Base-by-base conservation (phyloP, 2,797 vertebrate genomes). In the Chloroceryle inda region DNA sequence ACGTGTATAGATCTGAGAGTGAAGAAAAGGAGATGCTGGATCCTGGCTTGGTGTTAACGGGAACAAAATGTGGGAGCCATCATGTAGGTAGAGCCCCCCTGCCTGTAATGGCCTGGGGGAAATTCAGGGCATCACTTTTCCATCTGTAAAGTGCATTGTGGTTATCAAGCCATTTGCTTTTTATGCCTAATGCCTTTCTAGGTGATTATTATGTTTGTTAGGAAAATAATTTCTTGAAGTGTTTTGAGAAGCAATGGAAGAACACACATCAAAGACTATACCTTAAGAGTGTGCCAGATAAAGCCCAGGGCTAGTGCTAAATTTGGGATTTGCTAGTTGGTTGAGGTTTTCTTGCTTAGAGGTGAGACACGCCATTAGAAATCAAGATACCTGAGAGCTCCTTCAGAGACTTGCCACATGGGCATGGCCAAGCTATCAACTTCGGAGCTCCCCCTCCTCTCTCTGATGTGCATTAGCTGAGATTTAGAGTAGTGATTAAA, bases 31-130 rank as follows among this genome's bases (percentile, higher is more conserved):
- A 99, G 95, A 99, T 99, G 85, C 97, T 99, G 95, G 99, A 99
- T 96, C 99, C 99, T 3, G 99, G 99, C 35, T 98, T 99, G 92
- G 99, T 99, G 97, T 96, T 99, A 98, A 99, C 99, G 0, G 99
- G 99, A 58, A 99, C 99, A 84, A 99, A 99, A 96, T 99, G 99
- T 88, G 99, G 98, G 4, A 96, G 98, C 35, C 98, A 98, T 91
- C 98, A 99, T 42, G 99, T 99, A 94, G 98, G 99, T 97, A 55
- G 31, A 73, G 53, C 24, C 26, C 35, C 24, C 26, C 35, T 69
- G 52, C 15, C 24, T 77, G 35, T 53, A 66, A 50, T 18, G 40
- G 23, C 19, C 3, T 40, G 42, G 35, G 37, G n/a, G 44, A 44
- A 15, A 33, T 47, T 66, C 42, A 67, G 37, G 16, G 20, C 40